Conservation (phyloP, 2,113 vertebrate genomes). For the Misgurnus anguillicaudatus region DNA sequence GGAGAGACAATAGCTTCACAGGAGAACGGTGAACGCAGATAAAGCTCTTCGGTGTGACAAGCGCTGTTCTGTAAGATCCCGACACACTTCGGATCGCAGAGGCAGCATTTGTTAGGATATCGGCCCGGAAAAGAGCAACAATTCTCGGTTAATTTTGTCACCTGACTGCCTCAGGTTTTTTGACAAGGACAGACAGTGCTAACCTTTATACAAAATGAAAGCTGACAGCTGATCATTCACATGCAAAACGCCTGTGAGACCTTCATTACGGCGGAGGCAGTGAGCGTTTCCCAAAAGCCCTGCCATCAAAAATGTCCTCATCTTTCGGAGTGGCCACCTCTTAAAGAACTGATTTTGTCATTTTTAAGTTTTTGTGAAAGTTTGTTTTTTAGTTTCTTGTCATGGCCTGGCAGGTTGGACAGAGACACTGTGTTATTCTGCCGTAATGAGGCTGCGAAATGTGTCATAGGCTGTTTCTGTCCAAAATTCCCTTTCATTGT, state of each 20-base stretch:
- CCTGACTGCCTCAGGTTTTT: constrained; percentile 23
- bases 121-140: constrained; percentile 14
- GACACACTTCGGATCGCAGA: not conserved
- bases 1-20: constrained; percentile 39
- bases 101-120: constrained; percentile 29
- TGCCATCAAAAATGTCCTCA: constrained; percentile 1
- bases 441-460: not conserved
- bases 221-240: constrained; percentile 56
- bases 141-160: constrained; percentile 42
- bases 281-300: constrained; percentile 27
- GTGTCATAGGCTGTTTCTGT: not conserved
- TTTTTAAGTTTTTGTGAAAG: not conserved
- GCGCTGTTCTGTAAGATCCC: not conserved
- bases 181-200: constrained; percentile 51
- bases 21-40: constrained; percentile 44
- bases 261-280: constrained; percentile 45
- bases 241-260: constrained; percentile 51
- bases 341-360: constrained; percentile 14
- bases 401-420: too few species aligned
- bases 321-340: constrained; percentile 24
- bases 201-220: constrained; percentile 51
- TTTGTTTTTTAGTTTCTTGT: too few species aligned
- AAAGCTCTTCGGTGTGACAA: constrained; percentile 45
- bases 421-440: too few species aligned
- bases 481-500: not conserved